phyloP scores from a whole-genome alignment of 1,140 invertebrate genomes.

The Ceratosolen solmsi region DNA sequence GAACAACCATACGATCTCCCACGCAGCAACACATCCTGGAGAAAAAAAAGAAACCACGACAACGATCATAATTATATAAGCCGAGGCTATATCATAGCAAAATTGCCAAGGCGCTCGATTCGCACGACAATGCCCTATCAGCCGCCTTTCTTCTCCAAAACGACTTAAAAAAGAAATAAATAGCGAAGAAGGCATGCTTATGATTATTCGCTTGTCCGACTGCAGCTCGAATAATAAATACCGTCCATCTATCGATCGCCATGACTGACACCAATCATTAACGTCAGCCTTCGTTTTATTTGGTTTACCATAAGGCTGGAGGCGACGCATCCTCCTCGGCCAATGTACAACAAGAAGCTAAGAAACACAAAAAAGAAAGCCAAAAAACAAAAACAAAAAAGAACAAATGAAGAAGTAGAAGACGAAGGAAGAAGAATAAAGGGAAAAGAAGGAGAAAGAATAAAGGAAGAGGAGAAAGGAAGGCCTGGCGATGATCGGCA shows the following conservation, averaged over 20 bases:
- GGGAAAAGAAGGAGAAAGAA: not conserved
- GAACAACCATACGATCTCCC: no score
- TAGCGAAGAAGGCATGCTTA: not conserved
- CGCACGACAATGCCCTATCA: no score
- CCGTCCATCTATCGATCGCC: slow-evolving; percentile 14
- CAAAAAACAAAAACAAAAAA: not conserved
- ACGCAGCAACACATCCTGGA: no score
- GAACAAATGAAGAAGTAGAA: no score
- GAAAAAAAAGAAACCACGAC: no score
- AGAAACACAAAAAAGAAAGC: no score
- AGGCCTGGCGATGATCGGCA: no score
- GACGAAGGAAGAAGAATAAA: not conserved
- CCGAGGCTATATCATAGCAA: no score
- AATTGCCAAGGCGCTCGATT: no score
- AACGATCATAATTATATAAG: no score
- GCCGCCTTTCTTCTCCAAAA: not conserved
- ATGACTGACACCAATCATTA: slow-evolving; percentile 44
- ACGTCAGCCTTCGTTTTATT: slow-evolving; percentile 21
- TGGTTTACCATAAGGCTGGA: not conserved
- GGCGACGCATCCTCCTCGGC: not conserved
- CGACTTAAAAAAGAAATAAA: not conserved
- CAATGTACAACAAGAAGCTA: slow-evolving; percentile 4
- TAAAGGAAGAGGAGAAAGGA: no score
- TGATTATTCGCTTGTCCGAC: slow-evolving; percentile 2
- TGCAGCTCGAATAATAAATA: slow-evolving; percentile 15